A percentile compares a stretch with the other conserved stretches of the same genome.
Conservation (phyloP, 2,113 vertebrate genomes). For the Hyaena hyaena region DNA sequence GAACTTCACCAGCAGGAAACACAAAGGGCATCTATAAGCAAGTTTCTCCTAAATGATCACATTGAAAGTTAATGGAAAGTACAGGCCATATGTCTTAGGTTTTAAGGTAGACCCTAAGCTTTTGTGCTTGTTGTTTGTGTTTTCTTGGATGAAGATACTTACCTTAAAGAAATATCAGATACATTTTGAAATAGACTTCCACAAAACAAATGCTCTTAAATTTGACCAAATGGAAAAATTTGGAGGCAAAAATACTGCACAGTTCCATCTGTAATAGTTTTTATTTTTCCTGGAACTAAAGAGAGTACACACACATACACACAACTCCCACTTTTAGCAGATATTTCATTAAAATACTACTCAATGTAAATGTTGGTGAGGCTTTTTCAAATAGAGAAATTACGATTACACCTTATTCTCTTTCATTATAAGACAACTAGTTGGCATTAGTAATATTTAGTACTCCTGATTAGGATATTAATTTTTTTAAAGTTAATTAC, state of each 20-base stretch:
- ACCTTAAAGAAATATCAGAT: constrained; percentile 47
- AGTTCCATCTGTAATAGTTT: constrained; percentile 31
- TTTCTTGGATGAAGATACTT: background rate
- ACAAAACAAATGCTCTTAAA: constrained; percentile 29
- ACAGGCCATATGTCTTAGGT: background rate
- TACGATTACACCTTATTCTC: background rate
- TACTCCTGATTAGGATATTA: background rate
- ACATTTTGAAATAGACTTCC: constrained; percentile 25
- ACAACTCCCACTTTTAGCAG: constrained; percentile 8
- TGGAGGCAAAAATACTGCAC: constrained; percentile 22
- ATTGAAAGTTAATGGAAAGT: constrained; percentile 43
- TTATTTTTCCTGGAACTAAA: constrained; percentile 47
- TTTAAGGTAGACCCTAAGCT: background rate
- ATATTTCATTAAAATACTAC: constrained; percentile 35
- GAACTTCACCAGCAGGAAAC: background rate
- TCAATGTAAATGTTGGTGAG: constrained; percentile 35
- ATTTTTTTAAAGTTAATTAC: background rate
- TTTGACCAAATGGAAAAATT: constrained; percentile 40
- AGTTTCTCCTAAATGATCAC: constrained; percentile 31
- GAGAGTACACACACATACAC: background rate
- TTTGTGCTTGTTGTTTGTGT: background rate
- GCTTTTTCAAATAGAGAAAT: constrained; percentile 43
- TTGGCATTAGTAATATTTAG: background rate
- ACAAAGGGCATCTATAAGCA: constrained; percentile 10
- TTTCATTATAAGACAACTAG: background rate